Conservation (phyloP, 2,888 invertebrate species). For the Podabrus alpinus region DNA sequence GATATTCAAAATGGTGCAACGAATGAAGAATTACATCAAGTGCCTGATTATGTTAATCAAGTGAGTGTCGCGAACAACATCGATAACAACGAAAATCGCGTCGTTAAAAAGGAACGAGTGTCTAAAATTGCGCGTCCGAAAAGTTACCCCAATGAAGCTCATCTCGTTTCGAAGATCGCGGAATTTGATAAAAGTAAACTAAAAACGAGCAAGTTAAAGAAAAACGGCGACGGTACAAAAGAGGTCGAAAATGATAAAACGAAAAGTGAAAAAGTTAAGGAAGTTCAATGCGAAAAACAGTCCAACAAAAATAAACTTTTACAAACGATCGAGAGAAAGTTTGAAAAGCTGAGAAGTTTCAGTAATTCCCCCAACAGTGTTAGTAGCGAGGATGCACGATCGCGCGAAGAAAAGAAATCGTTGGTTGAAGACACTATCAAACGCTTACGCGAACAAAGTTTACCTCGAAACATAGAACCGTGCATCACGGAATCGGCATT, state of each 20-base stretch:
- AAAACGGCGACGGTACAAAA: constrained; percentile 10
- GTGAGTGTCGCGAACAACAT: constrained; percentile 48
- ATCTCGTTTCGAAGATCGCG: constrained; percentile 44
- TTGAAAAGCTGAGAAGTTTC: constrained; percentile 66
- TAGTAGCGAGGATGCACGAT: constrained; percentile 47
- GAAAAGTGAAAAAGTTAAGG: constrained; percentile 52
- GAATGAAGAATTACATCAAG: not conserved
- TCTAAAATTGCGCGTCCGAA: constrained; percentile 62
- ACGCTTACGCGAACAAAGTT: constrained; percentile 68
- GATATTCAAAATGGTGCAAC: constrained; percentile 41
- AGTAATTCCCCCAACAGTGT: constrained; percentile 53
- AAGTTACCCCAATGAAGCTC: constrained; percentile 60
- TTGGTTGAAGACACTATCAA: constrained; percentile 62
- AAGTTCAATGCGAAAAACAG: constrained; percentile 39
- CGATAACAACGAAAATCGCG: constrained; percentile 27
- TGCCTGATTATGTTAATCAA: constrained; percentile 21
- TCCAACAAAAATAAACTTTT: constrained; percentile 62
- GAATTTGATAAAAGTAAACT: constrained; percentile 50
- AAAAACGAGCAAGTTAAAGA: constrained; percentile 47
- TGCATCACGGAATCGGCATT: constrained; percentile 67
- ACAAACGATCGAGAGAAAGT: constrained; percentile 77
- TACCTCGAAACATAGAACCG: constrained; percentile 59
- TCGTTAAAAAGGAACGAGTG: constrained; percentile 47
- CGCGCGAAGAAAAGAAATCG: constrained; percentile 52
- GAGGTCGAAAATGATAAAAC: constrained; percentile 23